These are phyloP conservation scores for Amaurobius ferox DNA, from an alignment of 2,888 invertebrate species.

Conservation along the genomic window DNA sequence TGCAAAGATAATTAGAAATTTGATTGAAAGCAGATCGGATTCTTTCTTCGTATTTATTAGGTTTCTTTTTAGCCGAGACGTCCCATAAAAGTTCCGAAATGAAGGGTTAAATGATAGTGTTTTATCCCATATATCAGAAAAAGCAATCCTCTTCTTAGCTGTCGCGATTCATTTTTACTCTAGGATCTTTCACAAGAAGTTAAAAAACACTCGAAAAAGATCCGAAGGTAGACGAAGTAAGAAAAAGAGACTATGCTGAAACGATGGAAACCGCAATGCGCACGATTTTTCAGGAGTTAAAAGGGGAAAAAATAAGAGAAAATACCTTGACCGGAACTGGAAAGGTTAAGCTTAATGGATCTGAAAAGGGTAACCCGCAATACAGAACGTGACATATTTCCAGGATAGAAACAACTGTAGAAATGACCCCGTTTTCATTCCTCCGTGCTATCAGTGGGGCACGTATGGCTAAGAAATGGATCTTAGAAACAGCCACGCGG, in stretches of 20 bases:
- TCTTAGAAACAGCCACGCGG: slow-evolving; percentile 42
- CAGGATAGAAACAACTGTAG: slow-evolving; percentile 49
- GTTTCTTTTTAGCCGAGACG: background rate
- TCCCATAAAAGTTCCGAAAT: background rate
- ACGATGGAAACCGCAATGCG: slow-evolving; percentile 49
- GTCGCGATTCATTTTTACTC: slow-evolving; percentile 32
- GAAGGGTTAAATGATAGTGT: slow-evolving; percentile 2
- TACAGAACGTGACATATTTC: slow-evolving; percentile 65
- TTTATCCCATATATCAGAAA: slow-evolving; percentile 19
- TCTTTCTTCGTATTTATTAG: no score
- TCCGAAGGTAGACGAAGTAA: no score
- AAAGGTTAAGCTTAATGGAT: slow-evolving; percentile 65
- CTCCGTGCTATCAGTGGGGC: slow-evolving; percentile 27
- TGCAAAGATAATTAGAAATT: no score
- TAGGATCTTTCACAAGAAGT: background rate
- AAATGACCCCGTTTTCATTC: slow-evolving; percentile 49
- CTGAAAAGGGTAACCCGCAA: slow-evolving; percentile 61
- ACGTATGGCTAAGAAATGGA: slow-evolving; percentile 60
- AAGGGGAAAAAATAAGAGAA: slow-evolving; percentile 38
- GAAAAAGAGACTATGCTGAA: background rate
- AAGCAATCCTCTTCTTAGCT: slow-evolving; percentile 28
- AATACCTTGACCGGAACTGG: slow-evolving; percentile 50
- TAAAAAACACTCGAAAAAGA: background rate
- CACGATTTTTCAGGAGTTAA: slow-evolving; percentile 60
- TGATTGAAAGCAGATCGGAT: no score